These are phyloP conservation scores for Hippocampus comes DNA, from an alignment of 2,113 vertebrate genomes.

Conservation along the genomic window DNA sequence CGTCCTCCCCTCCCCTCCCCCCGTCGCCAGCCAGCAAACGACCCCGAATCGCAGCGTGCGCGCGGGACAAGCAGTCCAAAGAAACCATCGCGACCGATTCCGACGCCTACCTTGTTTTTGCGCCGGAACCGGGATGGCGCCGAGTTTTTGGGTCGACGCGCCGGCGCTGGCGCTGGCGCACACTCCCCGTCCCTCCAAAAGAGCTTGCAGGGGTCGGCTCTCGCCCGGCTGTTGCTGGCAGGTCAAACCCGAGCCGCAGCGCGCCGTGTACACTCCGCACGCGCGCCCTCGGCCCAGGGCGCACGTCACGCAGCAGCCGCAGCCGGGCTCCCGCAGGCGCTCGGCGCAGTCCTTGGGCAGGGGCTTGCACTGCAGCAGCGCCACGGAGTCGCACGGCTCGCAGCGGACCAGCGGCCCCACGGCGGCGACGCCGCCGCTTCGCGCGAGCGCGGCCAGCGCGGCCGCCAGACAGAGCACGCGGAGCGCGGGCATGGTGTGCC, in stretches of 20 bases:
- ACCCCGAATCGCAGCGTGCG: no score
- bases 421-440: constrained; percentile 58
- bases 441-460: constrained; percentile 65
- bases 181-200: constrained; percentile 85
- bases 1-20: no score
- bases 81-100: background rate
- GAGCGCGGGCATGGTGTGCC: constrained; percentile 77
- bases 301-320: constrained; percentile 92
- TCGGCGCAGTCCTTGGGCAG: constrained; percentile 79
- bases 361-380: constrained; percentile 83
- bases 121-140: constrained; percentile 48
- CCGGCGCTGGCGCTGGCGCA: constrained; percentile 77
- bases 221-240: constrained; percentile 81
- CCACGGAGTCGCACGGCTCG: constrained; percentile 83
- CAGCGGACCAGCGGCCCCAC: constrained; percentile 86
- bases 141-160: constrained; percentile 58
- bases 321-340: constrained; percentile 84
- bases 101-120: constrained; percentile 72
- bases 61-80: no score
- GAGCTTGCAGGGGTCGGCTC: constrained; percentile 81
- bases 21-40: no score
- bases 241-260: constrained; percentile 82
- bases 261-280: constrained; percentile 92
- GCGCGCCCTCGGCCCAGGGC: constrained; percentile 77
- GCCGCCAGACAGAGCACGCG: constrained; percentile 75